These are phyloP conservation scores for Drosophila quasianomalipes DNA, from an alignment of 2,888 invertebrate species.

Conservation along the genomic window DNA sequence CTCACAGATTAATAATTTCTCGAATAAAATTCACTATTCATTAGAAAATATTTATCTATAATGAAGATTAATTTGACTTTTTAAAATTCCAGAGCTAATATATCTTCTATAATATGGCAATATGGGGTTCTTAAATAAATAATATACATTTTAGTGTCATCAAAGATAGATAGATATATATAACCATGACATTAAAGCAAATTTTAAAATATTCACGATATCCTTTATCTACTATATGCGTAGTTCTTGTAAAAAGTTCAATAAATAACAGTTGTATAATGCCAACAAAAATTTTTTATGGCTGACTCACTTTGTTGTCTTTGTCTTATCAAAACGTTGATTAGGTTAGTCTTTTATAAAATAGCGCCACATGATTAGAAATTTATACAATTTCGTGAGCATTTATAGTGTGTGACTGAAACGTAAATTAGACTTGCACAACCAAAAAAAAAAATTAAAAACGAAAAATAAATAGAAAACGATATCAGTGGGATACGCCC, in stretches of 20 bases:
- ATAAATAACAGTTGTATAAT: constrained; percentile 16
- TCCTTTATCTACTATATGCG: too few species aligned
- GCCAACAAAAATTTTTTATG: not conserved
- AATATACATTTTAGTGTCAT: not conserved
- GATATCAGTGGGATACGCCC: constrained; percentile 38
- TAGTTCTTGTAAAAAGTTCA: not conserved
- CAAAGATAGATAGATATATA: too few species aligned
- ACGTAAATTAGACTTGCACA: constrained; percentile 46
- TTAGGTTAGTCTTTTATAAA: constrained; percentile 34
- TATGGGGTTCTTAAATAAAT: not conserved
- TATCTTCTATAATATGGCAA: not conserved
- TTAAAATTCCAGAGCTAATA: not conserved
- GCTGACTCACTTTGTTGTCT: constrained; percentile 34
- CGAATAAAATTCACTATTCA: not conserved
- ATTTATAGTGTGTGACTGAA: constrained; percentile 2
- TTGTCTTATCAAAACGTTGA: constrained; percentile 49
- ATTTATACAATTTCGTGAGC: constrained; percentile 1
- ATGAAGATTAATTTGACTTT: not conserved
- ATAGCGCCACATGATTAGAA: constrained; percentile 31
- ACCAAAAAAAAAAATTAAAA: not conserved
- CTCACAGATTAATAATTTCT: not conserved
- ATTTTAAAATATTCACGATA: too few species aligned
- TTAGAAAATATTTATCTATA: not conserved
- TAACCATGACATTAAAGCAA: too few species aligned
- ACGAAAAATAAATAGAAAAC: not conserved